Base-by-base conservation (phyloP, 1,140 invertebrate species). In the Planococcus citri region DNA sequence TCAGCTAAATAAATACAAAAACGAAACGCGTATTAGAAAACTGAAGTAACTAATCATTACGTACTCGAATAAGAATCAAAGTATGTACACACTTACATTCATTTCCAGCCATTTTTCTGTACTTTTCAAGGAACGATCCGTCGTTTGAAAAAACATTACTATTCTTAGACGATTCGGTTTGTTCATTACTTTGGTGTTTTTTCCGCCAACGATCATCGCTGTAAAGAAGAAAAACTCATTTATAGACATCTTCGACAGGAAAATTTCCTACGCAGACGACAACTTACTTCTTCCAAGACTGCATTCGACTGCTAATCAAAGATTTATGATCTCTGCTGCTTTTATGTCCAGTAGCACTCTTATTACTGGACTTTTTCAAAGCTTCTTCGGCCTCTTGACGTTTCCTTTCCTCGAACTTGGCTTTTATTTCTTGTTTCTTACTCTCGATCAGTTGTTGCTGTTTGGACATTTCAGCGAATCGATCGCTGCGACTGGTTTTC, bases 381-480 rank as follows among this genome's bases (percentile, higher is more conserved):
- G 69, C 69, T 74, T 84, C 80, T 33, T 80, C 79, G 22, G 81
- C 81, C 71, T 83, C 82, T 78, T 85, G 82, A 20, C 80, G 80
- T 74, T 83, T 83, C 70, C 83, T 80, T 69, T 85, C 83, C 72
- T 82, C 78, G 73, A 86, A 77, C 74, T 86, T 87, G 21, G 84
- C 83, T 74, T 87, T 82, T 72, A 89, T 88, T 75, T 88, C 87
- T 69, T 81, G 81, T 76, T 89, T 90, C 75, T 90, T 90, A 74
- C 88, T 84, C 75, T 90, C 87, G 73, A 91, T 90, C 71, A 90
- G 82, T 79, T 89, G 84, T 76, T 90, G 87, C 74, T 90, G 88
- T 74, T 88, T 88, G 21, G 86, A 85, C 88, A 90, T 90, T 81
- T 91, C 87, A 61, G 86, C 86, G 75, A 85, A 84, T 70, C 84